Conservation (phyloP, 2,113 vertebrate genomes). For the Carassius auratus region DNA sequence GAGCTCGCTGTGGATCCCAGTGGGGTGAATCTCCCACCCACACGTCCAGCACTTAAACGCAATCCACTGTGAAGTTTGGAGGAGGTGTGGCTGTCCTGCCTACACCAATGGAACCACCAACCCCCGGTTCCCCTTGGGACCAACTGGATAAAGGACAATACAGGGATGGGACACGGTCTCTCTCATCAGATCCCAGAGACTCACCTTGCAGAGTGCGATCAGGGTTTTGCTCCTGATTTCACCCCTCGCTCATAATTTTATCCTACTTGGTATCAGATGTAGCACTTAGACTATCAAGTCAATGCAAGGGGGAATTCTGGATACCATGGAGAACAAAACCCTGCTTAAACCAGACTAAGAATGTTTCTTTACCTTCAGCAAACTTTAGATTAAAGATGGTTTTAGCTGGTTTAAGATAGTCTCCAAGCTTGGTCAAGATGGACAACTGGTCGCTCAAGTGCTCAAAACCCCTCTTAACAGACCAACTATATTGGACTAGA, state of each 20-base stretch:
- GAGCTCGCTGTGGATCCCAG: slow-evolving; percentile 84
- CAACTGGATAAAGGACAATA: slow-evolving; percentile 89
- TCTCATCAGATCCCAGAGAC: slow-evolving; percentile 83
- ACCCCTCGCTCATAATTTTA: not conserved
- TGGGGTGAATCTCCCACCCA: slow-evolving; percentile 85
- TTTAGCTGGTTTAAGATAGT: not conserved
- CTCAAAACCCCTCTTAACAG: not conserved
- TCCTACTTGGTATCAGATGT: slow-evolving; percentile 9
- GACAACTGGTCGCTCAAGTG: not conserved
- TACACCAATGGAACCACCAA: slow-evolving; percentile 80
- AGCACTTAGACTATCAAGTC: not conserved
- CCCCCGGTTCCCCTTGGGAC: slow-evolving; percentile 81
- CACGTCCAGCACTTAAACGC: slow-evolving; percentile 93
- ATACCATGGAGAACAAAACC: not conserved
- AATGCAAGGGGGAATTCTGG: not conserved
- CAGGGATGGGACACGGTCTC: slow-evolving; percentile 87
- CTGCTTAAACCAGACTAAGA: not conserved
- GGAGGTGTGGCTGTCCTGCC: slow-evolving; percentile 82
- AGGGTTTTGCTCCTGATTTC: slow-evolving; percentile 81
- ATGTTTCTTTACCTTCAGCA: not conserved
- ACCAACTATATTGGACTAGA: not conserved
- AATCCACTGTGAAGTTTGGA: slow-evolving; percentile 89
- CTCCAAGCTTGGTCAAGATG: not conserved
- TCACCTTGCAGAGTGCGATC: slow-evolving; percentile 83
- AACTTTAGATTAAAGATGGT: not conserved